Evolutionary conservation across 2,888 invertebrate species (phyloP).

Genomic region (Eulithis prunata): DNA sequence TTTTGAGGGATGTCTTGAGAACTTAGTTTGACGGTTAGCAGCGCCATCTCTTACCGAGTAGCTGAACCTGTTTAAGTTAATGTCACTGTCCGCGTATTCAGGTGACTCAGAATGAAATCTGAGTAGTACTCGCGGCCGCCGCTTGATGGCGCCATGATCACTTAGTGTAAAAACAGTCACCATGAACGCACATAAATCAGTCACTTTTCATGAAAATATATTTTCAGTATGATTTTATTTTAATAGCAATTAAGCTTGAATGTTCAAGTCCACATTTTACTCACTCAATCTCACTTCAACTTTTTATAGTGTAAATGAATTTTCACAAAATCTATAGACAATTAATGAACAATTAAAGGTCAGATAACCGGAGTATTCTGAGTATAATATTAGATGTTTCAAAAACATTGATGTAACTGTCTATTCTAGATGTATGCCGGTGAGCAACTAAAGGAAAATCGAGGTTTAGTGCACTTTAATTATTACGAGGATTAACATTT

Average conservation of each 20-base stretch:
- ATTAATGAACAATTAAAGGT: neutral
- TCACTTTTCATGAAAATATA: slow-evolving; percentile 39
- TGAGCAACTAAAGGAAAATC: slow-evolving; percentile 78
- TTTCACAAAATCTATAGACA: neutral
- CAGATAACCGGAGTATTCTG: no score
- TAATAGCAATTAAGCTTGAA: slow-evolving; percentile 2
- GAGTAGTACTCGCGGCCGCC: slow-evolving; percentile 81
- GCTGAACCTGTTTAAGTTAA: slow-evolving; percentile 60
- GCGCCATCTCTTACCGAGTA: slow-evolving; percentile 82
- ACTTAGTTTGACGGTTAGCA: slow-evolving; percentile 26
- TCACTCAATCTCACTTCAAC: neutral
- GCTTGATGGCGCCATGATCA: slow-evolving; percentile 84
- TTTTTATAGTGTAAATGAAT: neutral
- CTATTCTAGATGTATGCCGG: slow-evolving; percentile 58
- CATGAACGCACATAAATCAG: slow-evolving; percentile 81
- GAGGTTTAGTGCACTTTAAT: slow-evolving; percentile 73
- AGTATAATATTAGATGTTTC: neutral
- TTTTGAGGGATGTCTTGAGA: no score
- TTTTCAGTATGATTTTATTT: slow-evolving; percentile 21
- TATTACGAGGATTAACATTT: slow-evolving; percentile 80
- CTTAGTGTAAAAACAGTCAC: slow-evolving; percentile 87
- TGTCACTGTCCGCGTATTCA: slow-evolving; percentile 49
- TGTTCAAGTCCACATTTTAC: slow-evolving; percentile 25
- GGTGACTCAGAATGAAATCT: slow-evolving; percentile 68
- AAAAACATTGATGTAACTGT: slow-evolving; percentile 47